phyloP scores from a whole-genome alignment of 2,888 invertebrate species.

The Dasypolia templi region DNA sequence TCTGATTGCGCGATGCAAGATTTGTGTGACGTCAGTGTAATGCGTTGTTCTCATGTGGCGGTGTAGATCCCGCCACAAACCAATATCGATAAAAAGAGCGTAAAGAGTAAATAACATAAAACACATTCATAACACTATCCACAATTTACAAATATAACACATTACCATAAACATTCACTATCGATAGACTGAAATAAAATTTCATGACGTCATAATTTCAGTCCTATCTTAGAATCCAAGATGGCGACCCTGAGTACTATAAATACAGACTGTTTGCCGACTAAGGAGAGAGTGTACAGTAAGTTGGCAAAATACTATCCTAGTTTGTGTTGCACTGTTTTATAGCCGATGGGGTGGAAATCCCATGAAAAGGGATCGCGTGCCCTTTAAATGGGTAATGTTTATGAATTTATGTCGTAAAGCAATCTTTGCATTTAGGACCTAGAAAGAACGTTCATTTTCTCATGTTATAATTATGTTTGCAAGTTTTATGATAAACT shows the following conservation, averaged over 20 bases:
- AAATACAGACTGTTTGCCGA: constrained; percentile 75
- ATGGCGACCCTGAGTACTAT: constrained; percentile 67
- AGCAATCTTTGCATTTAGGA: background rate
- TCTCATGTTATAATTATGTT: background rate
- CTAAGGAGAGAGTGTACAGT: constrained; percentile 65
- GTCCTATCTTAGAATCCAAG: constrained; percentile 39
- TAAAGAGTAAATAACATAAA: constrained; percentile 27
- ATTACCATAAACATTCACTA: constrained; percentile 49
- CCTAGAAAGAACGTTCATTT: background rate
- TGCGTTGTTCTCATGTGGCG: too few relatives aligned
- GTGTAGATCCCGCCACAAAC: too few relatives aligned
- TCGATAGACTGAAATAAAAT: constrained; percentile 55
- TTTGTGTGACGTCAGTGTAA: too few relatives aligned
- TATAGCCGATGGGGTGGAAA: constrained; percentile 48
- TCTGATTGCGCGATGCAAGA: too few relatives aligned
- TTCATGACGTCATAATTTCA: constrained; percentile 52
- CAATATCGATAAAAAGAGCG: background rate
- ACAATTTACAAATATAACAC: constrained; percentile 37
- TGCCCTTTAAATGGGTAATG: constrained; percentile 2
- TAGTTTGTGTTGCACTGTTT: constrained; percentile 66
- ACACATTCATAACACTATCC: constrained; percentile 17
- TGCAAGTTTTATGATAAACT: background rate
- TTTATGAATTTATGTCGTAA: background rate
- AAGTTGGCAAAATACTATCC: constrained; percentile 70
- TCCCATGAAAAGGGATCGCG: constrained; percentile 15